A percentile compares a stretch with the other conserved stretches of the same genome.
phyloP scores from a whole-genome alignment of 2,113 vertebrate species.

The Ceuthmochares aereus region DNA sequence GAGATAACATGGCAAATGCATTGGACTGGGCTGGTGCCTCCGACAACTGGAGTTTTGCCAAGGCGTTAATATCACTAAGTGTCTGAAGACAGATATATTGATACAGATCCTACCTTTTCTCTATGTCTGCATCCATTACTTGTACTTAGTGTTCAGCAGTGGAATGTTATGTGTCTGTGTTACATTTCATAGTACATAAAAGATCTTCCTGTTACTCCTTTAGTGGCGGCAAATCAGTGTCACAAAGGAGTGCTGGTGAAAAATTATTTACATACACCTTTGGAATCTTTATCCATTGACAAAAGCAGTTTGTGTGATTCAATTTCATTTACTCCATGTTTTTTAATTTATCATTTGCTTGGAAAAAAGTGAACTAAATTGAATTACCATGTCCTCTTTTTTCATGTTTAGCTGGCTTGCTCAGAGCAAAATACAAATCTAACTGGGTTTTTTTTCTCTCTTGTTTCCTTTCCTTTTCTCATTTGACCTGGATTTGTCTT shows the following conservation, averaged over 20 bases:
- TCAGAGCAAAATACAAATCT: neutral
- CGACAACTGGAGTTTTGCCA: neutral
- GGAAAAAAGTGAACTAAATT: neutral
- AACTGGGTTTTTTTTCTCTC: neutral
- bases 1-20: neutral
- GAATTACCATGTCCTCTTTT: neutral
- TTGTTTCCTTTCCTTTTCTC: neutral
- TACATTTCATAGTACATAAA: neutral
- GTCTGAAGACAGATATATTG: neutral
- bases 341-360: neutral
- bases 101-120: neutral
- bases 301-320: neutral
- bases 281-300: constrained; percentile 15
- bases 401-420: neutral
- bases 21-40: neutral
- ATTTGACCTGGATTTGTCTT: constrained; percentile 38
- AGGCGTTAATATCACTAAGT: neutral
- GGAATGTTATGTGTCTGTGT: neutral
- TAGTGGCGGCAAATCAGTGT: neutral
- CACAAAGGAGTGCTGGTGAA: neutral
- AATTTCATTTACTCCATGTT: neutral
- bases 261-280: constrained; percentile 18
- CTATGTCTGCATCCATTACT: neutral
- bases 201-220: neutral
- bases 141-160: neutral